A percentile compares a stretch with the other conserved stretches of the same genome.
Evolutionary conservation across 2,797 vertebrate species (phyloP).

Genomic region (Aselliscus stoliczkanus): DNA sequence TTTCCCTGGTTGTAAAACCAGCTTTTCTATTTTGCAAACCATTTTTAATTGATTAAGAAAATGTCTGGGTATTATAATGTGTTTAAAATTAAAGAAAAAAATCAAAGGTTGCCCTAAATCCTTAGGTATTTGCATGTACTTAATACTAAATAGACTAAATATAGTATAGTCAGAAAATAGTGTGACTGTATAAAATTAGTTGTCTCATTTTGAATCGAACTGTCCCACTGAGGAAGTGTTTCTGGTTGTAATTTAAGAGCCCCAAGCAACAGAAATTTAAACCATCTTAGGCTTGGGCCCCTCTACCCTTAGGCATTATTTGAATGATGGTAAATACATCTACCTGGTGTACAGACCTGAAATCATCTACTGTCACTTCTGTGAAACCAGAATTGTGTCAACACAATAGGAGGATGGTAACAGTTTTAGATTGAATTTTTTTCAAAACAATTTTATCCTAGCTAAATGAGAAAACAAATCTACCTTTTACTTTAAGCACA

Average conservation of each 20-base stretch:
- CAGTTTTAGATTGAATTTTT: neutral
- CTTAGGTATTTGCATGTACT: neutral
- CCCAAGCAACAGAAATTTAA: neutral
- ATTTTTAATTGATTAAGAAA: slow-evolving; percentile 32
- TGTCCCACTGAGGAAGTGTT: neutral
- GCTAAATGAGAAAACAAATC: slow-evolving; percentile 9
- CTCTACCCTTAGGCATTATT: neutral
- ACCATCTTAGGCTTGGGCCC: neutral
- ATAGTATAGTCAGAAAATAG: no score
- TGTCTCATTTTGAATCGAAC: slow-evolving; percentile 9
- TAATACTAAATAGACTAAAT: neutral
- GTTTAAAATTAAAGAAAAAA: slow-evolving; percentile 1
- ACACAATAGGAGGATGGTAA: neutral
- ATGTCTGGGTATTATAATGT: neutral
- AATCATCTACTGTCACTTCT: neutral
- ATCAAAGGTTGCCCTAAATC: neutral
- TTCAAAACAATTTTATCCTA: neutral
- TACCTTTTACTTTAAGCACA: neutral
- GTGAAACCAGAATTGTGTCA: neutral
- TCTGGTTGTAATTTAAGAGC: neutral
- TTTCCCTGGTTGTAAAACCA: neutral
- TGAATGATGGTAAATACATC: neutral
- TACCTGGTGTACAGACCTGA: neutral
- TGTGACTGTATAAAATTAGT: neutral
- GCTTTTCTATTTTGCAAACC: slow-evolving; percentile 36